Percentiles rank a stretch among this genome's conserved stretches.
These are phyloP conservation scores for Neomorphus geoffroyi DNA, from an alignment of 2,797 vertebrate genomes.

Conservation along the genomic window DNA sequence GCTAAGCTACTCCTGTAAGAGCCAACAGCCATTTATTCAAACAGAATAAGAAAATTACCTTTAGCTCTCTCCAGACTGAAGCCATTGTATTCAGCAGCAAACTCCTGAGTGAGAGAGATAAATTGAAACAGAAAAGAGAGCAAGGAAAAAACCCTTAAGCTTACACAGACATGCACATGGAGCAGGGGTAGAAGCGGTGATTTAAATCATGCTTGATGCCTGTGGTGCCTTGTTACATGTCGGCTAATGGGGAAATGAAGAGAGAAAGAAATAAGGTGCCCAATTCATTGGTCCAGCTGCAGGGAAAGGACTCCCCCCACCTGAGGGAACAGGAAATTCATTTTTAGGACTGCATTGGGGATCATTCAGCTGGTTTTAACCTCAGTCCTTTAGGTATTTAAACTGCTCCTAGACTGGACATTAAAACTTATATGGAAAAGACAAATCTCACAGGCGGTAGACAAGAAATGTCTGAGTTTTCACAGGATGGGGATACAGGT, in stretches of 20 bases:
- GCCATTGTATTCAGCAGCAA: neutral
- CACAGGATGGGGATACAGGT: neutral
- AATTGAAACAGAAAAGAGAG: constrained; percentile 37
- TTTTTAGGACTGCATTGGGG: constrained; percentile 12
- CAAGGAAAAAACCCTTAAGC: neutral
- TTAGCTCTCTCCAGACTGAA: neutral
- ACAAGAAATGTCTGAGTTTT: constrained; percentile 24
- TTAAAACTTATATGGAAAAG: constrained; percentile 18
- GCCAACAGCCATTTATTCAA: constrained; percentile 27
- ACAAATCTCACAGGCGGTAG: neutral
- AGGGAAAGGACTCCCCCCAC: constrained; percentile 1
- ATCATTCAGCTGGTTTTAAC: constrained; percentile 38
- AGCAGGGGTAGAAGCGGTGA: neutral
- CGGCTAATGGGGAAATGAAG: neutral
- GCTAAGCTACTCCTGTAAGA: constrained; percentile 21
- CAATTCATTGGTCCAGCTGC: neutral
- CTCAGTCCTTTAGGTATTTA: neutral
- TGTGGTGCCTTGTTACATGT: neutral
- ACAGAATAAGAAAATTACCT: constrained; percentile 19
- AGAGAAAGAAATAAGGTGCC: constrained; percentile 31
- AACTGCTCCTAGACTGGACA: neutral
- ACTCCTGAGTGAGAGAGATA: neutral
- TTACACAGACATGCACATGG: neutral
- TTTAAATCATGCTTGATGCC: constrained; percentile 26
- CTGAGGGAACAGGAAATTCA: constrained; percentile 41